Conservation (phyloP, 2,888 invertebrate species). For the Thalpophila matura region DNA sequence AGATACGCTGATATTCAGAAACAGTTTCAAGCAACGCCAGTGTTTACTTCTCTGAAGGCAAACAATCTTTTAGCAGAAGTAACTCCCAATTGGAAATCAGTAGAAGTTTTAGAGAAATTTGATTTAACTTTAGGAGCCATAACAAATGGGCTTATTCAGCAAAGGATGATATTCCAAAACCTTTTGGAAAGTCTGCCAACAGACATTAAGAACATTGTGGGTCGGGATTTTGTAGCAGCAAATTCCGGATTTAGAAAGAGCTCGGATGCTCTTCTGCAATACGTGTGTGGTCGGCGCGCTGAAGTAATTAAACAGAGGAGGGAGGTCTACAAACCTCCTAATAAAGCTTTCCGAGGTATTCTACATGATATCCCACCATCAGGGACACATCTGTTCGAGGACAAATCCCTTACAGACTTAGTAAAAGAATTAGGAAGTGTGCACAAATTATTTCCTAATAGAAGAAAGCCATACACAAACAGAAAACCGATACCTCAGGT, state of each 20-base stretch:
- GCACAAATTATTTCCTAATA: background rate
- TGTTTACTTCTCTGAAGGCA: background rate
- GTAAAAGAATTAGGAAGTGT: background rate
- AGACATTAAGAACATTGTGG: background rate
- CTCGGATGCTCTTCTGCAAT: background rate
- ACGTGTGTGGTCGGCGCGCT: background rate
- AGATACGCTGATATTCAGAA: background rate
- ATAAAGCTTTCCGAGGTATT: background rate
- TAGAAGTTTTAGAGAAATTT: background rate
- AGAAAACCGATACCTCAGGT: background rate
- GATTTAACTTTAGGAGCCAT: background rate
- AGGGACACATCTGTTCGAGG: background rate
- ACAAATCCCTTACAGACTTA: background rate
- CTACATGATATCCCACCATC: background rate
- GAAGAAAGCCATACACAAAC: background rate
- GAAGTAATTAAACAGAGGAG: background rate
- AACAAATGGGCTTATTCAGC: background rate
- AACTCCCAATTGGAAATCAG: background rate
- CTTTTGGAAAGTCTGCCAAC: background rate
- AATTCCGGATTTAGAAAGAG: background rate
- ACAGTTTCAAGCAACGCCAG: background rate
- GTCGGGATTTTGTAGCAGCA: background rate
- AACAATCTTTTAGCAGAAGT: background rate
- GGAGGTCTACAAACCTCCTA: background rate
- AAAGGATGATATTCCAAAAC: background rate